Evolutionary conservation across 2,113 vertebrate species (phyloP).

Genomic region (Leptobrachium leishanense): DNA sequence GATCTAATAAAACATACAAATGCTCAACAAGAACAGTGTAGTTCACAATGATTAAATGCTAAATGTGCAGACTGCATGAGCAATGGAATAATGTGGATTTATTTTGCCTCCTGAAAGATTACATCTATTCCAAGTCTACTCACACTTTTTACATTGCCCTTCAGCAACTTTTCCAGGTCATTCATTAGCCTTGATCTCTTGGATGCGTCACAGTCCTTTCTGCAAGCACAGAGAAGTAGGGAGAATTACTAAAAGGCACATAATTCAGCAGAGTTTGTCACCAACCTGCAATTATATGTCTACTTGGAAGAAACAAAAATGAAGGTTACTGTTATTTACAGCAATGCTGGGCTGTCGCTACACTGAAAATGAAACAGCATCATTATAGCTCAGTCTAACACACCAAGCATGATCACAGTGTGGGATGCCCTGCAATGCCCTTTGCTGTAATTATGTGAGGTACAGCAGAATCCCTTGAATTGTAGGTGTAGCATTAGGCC

Average conservation of each 20-base stretch:
- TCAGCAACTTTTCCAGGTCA: slow-evolving; percentile 81
- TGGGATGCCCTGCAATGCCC: too few relatives aligned
- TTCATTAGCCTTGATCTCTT: slow-evolving; percentile 78
- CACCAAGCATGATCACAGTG: too few relatives aligned
- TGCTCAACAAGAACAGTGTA: neutral
- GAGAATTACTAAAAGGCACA: neutral
- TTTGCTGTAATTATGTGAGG: too few relatives aligned
- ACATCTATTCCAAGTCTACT: slow-evolving; percentile 44
- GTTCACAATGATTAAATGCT: slow-evolving; percentile 6
- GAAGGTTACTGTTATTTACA: too few relatives aligned
- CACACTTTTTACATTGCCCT: slow-evolving; percentile 87
- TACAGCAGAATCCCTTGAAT: too few relatives aligned
- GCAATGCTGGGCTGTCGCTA: too few relatives aligned
- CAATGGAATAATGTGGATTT: neutral
- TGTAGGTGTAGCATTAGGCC: too few relatives aligned
- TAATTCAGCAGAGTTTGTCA: neutral
- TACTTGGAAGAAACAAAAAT: too few relatives aligned
- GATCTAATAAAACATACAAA: slow-evolving; percentile 2
- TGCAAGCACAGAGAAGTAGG: slow-evolving; percentile 55
- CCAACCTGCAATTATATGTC: too few relatives aligned
- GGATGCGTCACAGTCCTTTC: slow-evolving; percentile 83
- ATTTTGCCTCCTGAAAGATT: neutral
- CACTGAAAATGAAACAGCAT: too few relatives aligned
- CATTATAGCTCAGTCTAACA: too few relatives aligned
- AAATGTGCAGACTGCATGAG: neutral